These are phyloP conservation scores for Plecotus auritus DNA, from an alignment of 2,113 vertebrate species.

Conservation along the genomic window DNA sequence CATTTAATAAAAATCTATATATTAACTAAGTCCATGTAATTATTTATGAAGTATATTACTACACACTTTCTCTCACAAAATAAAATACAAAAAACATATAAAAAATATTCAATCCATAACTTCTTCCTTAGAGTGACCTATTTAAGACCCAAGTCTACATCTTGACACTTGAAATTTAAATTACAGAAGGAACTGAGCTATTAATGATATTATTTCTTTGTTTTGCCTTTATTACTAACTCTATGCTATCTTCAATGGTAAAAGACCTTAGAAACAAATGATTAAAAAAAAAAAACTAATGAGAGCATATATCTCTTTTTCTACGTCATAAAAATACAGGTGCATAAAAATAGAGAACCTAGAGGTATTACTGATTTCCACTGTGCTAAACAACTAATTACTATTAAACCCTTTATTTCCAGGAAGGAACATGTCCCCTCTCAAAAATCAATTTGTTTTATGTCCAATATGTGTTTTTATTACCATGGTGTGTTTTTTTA, in stretches of 20 bases:
- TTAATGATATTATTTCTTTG: constrained; percentile 23
- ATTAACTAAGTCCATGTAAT: neutral
- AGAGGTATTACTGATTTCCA: neutral
- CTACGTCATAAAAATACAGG: neutral
- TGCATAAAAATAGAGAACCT: neutral
- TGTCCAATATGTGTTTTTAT: neutral
- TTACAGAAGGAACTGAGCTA: constrained; percentile 7
- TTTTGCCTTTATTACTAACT: neutral
- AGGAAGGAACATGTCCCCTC: neutral
- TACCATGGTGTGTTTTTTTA: neutral
- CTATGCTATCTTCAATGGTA: neutral
- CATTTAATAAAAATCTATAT: neutral
- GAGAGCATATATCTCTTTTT: neutral
- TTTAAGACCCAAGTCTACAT: neutral
- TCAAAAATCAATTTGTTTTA: constrained; percentile 13
- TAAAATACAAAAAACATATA: neutral
- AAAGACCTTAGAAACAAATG: neutral
- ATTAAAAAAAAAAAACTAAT: neutral
- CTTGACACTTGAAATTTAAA: neutral
- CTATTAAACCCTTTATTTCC: neutral
- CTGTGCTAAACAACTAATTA: neutral
- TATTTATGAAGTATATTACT: neutral
- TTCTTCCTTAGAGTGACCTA: neutral
- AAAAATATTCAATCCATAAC: neutral
- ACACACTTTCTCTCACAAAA: constrained; percentile 22